Percentiles rank a stretch among this genome's conserved stretches.
phyloP scores from a whole-genome alignment of 1,140 invertebrate genomes.

The Drosophila lacteicornis region DNA sequence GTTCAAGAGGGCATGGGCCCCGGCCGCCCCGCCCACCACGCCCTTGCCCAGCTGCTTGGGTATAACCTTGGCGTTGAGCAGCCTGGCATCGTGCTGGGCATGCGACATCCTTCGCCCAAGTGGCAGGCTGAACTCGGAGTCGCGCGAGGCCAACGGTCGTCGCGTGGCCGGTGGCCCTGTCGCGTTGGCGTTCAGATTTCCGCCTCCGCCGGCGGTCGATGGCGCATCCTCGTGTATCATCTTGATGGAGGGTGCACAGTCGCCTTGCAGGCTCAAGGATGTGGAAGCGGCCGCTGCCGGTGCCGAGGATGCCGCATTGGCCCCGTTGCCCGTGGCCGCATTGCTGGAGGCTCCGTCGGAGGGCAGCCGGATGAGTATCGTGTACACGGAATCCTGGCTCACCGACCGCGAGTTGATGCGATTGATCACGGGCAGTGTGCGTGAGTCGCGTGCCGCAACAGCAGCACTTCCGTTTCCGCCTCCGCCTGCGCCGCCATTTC shows the following conservation, averaged over 20 bases:
- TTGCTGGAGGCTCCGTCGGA: constrained; percentile 86
- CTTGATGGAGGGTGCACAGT: constrained; percentile 90
- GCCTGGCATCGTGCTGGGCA: constrained; percentile 91
- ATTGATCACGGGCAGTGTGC: constrained; percentile 85
- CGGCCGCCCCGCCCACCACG: constrained; percentile 37
- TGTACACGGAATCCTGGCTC: constrained; percentile 93
- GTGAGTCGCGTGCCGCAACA: constrained; percentile 85
- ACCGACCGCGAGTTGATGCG: constrained; percentile 86
- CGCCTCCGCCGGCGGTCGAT: constrained; percentile 33
- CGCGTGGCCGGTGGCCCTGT: constrained; percentile 58
- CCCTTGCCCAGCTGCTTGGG: constrained; percentile 90
- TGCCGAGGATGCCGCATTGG: not conserved
- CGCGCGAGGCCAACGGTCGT: constrained; percentile 72
- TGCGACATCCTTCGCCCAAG: constrained; percentile 89
- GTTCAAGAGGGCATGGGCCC: constrained; percentile 85
- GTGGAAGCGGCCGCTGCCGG: constrained; percentile 73
- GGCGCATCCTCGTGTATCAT: constrained; percentile 93
- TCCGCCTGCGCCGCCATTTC: constrained; percentile 24
- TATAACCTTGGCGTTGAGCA: constrained; percentile 93
- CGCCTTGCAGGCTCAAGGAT: constrained; percentile 42
- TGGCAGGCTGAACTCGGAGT: constrained; percentile 81
- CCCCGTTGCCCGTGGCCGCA: constrained; percentile 79
- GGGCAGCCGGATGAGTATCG: constrained; percentile 95
- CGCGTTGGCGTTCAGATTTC: constrained; percentile 7
- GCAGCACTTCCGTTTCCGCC: constrained; percentile 43